These are phyloP conservation scores for Polyploca ridens DNA, from an alignment of 2,888 invertebrate species.

Conservation along the genomic window DNA sequence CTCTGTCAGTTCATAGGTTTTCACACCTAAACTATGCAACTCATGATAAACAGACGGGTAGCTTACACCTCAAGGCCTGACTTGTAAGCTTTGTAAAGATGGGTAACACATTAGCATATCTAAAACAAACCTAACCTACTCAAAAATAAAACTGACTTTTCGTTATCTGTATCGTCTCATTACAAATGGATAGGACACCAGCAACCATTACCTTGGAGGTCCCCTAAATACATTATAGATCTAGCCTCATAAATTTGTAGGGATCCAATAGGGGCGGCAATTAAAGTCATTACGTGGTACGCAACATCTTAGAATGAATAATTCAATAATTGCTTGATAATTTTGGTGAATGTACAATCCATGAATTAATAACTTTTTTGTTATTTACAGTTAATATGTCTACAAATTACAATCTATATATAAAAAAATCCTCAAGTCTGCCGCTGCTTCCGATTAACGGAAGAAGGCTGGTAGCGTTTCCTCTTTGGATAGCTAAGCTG, in stretches of 20 bases:
- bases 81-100: too few species aligned
- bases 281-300: conserved; percentile 43
- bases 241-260: conserved; percentile 44
- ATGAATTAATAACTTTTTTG: not conserved
- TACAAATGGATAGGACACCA: conserved; percentile 32
- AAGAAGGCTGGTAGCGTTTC: too few species aligned
- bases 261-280: conserved; percentile 25
- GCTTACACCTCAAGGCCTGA: too few species aligned
- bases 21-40: too few species aligned
- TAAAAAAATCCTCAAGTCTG: too few species aligned
- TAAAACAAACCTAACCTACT: not conserved
- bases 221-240: conserved; percentile 39
- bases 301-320: conserved; percentile 38
- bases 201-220: conserved; percentile 29
- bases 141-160: not conserved
- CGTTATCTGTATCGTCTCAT: conserved; percentile 22
- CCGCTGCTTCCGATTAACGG: too few species aligned
- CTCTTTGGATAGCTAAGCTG: too few species aligned
- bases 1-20: too few species aligned
- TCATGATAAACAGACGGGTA: too few species aligned
- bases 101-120: too few species aligned
- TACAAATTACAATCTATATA: too few species aligned
- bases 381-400: too few species aligned
- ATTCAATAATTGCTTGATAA: conserved; percentile 45
- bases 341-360: conserved; percentile 20